Evolutionary conservation across 1,140 invertebrate species (phyloP), one percentile per base, ranked within the genome.

Genomic region (Zaprionus camerounensis): DNA sequence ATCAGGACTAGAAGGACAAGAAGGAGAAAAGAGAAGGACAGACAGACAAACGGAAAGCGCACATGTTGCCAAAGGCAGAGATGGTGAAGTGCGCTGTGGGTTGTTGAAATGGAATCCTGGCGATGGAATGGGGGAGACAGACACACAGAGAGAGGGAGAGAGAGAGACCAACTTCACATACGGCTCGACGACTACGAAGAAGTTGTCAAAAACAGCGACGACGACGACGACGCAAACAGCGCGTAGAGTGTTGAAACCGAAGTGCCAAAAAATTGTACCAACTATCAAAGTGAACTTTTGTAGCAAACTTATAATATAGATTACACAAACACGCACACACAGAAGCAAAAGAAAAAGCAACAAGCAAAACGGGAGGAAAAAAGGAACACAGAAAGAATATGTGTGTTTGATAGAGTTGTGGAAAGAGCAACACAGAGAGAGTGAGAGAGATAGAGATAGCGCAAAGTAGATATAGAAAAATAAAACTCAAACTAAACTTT

Each of bases 261-360:
- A 86, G 82, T 80, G 82, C 82, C 69, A 87, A 86, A 82, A 86
- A 86, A 80, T 80, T 71, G 41, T 82, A 57, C 63, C 66, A 74
- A 76, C 82, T 86, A 86, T 87, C 83, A 86, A 82, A 82, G 83
- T 68, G 76, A 86, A 86, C 81, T 84, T 85, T 85, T 86, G 65
- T 78, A 66, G 76, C 34, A 58, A 36, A 69, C n/a, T 69, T 81
- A 79, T 85, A 80, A 84, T 81, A 74, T 78, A 78, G 78, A 84
- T 81, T 84, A 81, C 76, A 78, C 22, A 51, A 66, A 49, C 59
- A 79, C 38, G 61, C 56, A 62, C 41, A 68, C 53, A 53, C 28
- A 66, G 46, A 26, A 61, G 77, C 44, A 7, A 41, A 41, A 41
- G 38, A 7, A 77, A 77, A 66, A 28, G 65, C 62, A 67, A 59